Base-by-base conservation (phyloP, 2,888 invertebrate genomes). In the Polydrusus pterygomalis region DNA sequence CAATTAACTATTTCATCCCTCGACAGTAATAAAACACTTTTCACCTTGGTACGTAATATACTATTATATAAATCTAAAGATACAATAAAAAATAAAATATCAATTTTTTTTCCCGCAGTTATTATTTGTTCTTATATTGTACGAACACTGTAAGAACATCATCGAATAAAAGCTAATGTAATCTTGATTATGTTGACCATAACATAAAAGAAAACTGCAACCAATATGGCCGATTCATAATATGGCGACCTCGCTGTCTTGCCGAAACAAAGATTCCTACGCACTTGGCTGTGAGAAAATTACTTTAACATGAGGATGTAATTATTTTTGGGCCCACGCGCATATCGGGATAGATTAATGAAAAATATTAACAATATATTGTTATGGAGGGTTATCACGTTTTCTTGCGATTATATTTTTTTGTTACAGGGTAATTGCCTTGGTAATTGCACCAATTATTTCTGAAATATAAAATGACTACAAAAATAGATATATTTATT, bases 201-300 rank as follows among this genome's bases (percentile, higher is more conserved):
- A 7, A 15, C 10, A 15, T 20, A 30, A 56, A 56, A 56, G 30
- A 56, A 30, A 30, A 13, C 25, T n/a, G 11, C 47, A 64, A 25
- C 47, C 45, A 47, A 64, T 64, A 64, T 45, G 47, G 64, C 47
- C 45, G 47, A 25, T 64, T 64, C 20, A 30, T 47, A 25, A n/a
- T 45, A 45, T 56, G 56, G 43, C 40, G 51, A 56, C 56, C 68
- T 54, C 56, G 68, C 40, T 43, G 54, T 68, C n/a, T 68, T 68
- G 43, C 17, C 20, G 43, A 56, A 68, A 68, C 68, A 67, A 49
- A 67, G 69, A 69, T 69, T 70, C 74, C 74, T 74, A 70, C 74
- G 70, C 70, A 69, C 2, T n/a, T 58, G 64, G 54, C 64, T 74
- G 58, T 70, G 74, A 74, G 70, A 74, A 60, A 65, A 74, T 71